Base-by-base conservation (phyloP, 2,888 invertebrate species). In the Busseola fusca region DNA sequence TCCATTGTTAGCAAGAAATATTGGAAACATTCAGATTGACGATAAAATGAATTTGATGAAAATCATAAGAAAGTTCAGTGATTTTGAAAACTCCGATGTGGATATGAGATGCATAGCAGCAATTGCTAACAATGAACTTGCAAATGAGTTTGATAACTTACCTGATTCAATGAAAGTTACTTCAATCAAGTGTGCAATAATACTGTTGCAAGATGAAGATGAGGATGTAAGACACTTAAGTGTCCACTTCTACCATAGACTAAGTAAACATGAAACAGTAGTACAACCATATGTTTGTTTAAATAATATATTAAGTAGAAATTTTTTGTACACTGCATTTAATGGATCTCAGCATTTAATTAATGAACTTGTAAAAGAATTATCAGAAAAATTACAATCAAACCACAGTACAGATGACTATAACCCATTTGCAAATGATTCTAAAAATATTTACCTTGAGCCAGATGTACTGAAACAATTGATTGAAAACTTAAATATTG, bases 141-240 rank as follows among this genome's bases (percentile, higher is more conserved):
- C 90, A 40, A 80, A 80, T 54, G 76, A 81, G 27, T 91, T 94
- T 80, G 42, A 76, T 12, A 81, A 76, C 62, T 82, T 93, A 27
- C 50, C 88, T 18, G 91, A 93, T 82, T 71, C 76, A 57, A 81
- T 91, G 40, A 95, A 91, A 88, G 85, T 92, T 54, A 89, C 82
- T 71, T 87, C 92, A 63, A 89, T 96, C 50, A 91, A 92, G 86
- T 88, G 94, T 58, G 93, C 91, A 64, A 85, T 96, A n/a, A 88
- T 92, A 56, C 88, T 96, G 9, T 84, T 96, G 57, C 96, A 96
- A 90, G 96, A 96, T 88, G 96, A 96, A 85, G 94, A 96, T 83
- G 91, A 92, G 69, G 93, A 94, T 81, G 91, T 96, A 21, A 93
- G 96, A 82, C 92, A 92, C 80, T 75, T 89, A 40, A 91, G 93